Base-by-base conservation (phyloP, 2,888 invertebrate species). In the Coelopa pilipes region DNA sequence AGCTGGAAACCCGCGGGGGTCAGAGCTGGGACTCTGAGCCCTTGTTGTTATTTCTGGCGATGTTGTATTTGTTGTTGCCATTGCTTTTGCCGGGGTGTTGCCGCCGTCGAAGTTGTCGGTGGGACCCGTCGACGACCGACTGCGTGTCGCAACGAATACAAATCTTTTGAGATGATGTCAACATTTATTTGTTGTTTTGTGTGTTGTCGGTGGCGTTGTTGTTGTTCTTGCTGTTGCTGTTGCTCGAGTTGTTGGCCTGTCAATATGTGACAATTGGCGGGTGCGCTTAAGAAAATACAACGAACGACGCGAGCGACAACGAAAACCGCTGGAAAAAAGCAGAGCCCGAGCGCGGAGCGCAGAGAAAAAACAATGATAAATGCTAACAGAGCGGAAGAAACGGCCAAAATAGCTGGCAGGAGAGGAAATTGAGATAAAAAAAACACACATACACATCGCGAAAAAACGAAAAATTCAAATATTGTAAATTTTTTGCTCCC, bases 141-240 rank as follows among this genome's bases (percentile, higher is more conserved):
- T 21, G 34, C 19, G 21, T 60, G 24, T 60, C 24, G 74, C 10
- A 66, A 49, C 60, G 34, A 21, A 19, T 47, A 50, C 66, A 60
- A 65, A 65, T 73, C 68, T 73, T 57, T 71, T 21, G 49, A 15
- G 68, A 71, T 65, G 68, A 50, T 75, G 68, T 71, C 70, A 73
- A 75, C 59, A 71, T 71, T 68, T 68, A 9, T 71, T 65, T 10
- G 1, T 50, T 67, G 10, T 19, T 57, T 57, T 66, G n/a, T n/a
- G n/a, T n/a, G n/a, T n/a, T n/a, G n/a, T n/a, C n/a, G n/a, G n/a
- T n/a, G n/a, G n/a, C n/a, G n/a, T n/a, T n/a, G 47, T 60, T n/a
- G 7, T 7, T 55, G 11, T 55, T 55, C 17, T 55, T 55, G 55
- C n/a, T 55, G 10, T 55, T 55, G 55, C n/a, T 55, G 55, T 55